These are phyloP conservation scores for Pterostichus niger DNA, from an alignment of 2,888 invertebrate species.

Conservation along the genomic window DNA sequence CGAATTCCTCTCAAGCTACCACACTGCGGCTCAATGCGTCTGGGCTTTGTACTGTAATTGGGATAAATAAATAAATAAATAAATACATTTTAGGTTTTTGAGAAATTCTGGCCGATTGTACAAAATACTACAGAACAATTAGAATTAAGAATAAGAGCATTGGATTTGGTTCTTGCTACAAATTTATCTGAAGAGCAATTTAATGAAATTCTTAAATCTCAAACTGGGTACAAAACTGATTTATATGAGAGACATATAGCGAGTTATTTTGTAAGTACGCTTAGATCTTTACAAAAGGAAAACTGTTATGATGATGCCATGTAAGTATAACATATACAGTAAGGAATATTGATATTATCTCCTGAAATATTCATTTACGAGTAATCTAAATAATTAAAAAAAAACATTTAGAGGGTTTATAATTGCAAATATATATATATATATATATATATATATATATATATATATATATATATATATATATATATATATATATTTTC, in stretches of 20 bases:
- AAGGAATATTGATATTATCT: too few species aligned
- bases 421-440: too few species aligned
- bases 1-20: too few species aligned
- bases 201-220: constrained; percentile 10
- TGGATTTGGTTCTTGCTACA: constrained; percentile 18
- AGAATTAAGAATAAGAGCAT: constrained; percentile 33
- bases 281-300: constrained; percentile 25
- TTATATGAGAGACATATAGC: constrained; percentile 15
- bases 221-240: not conserved
- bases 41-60: too few species aligned
- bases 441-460: too few species aligned
- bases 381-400: too few species aligned
- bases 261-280: constrained; percentile 45
- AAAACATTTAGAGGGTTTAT: too few species aligned
- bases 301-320: not conserved
- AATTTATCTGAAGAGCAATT: constrained; percentile 28
- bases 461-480: too few species aligned
- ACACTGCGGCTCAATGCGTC: too few species aligned
- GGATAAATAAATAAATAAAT: too few species aligned
- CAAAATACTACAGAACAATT: constrained; percentile 42
- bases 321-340: constrained; percentile 5
- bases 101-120: constrained; percentile 28
- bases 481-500: too few species aligned
- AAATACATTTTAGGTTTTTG: constrained; percentile 27
- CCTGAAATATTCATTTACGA: too few species aligned